Evolutionary conservation across 2,888 invertebrate genomes (phyloP), one percentile per base, ranked within the genome.

Genomic region (Choreutis nemorana): DNA sequence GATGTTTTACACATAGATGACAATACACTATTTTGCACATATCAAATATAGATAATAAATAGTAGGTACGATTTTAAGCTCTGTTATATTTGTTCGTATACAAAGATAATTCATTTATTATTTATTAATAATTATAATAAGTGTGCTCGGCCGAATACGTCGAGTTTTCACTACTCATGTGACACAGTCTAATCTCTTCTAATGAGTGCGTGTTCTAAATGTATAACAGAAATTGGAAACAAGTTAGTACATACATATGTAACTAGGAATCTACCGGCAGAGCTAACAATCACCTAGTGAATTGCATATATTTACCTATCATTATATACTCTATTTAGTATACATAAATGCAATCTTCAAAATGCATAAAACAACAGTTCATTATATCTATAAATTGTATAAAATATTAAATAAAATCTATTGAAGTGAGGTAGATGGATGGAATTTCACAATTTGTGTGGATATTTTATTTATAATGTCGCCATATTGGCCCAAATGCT

Each of bases 361-460:
- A 75, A 77, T 75, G 77, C 78, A 78, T 73, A 77, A 75, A 78
- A 77, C 75, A 78, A 77, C 75, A 73, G 68, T 72, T 72, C 55
- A 67, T 63, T 70, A 75, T 67, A 75, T 70, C 77, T 78, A 78
- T 77, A 78, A 77, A 77, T 77, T 73, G 77, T 78, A 78, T 78
- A 78, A 78, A 78, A 78, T 77, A 78, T 77, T 75, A 78, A 78
- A 77, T 79, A 79, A 80, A 77, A 78, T 79, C 78, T 78, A 79
- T 78, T 78, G 78, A 81, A 81, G 81, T 84, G 85, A 85, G 85
- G 85, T 85, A 85, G 85, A 81, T 84, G 85, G 85, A 85, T 85
- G 85, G 85, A 85, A 84, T 85, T 75, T 81, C 78, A 78, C 73
- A 75, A 63, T 77, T 77, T 77, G 73, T 73, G 73, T 78, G 77